Evolutionary conservation across 2,888 invertebrate genomes (phyloP).

Genomic region (Corbicula japonica): DNA sequence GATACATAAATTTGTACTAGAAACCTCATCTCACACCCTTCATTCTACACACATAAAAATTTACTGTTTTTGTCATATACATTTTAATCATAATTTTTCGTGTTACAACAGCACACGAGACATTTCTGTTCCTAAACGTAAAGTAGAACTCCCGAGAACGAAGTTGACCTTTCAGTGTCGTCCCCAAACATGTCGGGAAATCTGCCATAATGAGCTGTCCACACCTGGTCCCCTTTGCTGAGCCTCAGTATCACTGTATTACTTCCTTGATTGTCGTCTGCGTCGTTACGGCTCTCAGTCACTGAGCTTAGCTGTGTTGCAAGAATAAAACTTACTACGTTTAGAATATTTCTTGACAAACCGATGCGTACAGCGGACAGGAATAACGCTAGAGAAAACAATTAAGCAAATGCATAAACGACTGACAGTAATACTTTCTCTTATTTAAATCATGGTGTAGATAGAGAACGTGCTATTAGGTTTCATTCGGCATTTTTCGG

Average conservation of each 20-base stretch:
- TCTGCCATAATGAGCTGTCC: conserved; percentile 32
- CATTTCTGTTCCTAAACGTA: conserved; percentile 29
- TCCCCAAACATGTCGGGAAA: conserved; percentile 23
- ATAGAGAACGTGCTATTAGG: no score
- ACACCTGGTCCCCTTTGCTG: conserved; percentile 38
- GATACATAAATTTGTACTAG: no score
- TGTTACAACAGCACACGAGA: no score
- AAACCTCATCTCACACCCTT: no score
- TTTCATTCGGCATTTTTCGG: no score
- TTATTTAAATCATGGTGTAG: neutral
- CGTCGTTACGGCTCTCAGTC: conserved; percentile 38
- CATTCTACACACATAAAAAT: no score
- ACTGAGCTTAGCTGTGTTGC: conserved; percentile 37
- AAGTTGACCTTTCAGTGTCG: conserved; percentile 45
- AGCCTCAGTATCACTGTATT: conserved; percentile 39
- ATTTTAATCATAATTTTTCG: no score
- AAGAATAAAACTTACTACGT: no score
- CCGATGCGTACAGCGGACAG: no score
- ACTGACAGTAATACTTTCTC: neutral
- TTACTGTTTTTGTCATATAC: no score
- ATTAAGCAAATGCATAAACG: neutral
- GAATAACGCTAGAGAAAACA: no score
- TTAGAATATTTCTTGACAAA: no score
- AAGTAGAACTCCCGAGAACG: conserved; percentile 46
- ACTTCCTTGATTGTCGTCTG: conserved; percentile 55